Percentiles rank a stretch among this genome's conserved stretches.
Evolutionary conservation across 2,113 vertebrate species (phyloP).

Genomic region (Muntiacus muntjak): DNA sequence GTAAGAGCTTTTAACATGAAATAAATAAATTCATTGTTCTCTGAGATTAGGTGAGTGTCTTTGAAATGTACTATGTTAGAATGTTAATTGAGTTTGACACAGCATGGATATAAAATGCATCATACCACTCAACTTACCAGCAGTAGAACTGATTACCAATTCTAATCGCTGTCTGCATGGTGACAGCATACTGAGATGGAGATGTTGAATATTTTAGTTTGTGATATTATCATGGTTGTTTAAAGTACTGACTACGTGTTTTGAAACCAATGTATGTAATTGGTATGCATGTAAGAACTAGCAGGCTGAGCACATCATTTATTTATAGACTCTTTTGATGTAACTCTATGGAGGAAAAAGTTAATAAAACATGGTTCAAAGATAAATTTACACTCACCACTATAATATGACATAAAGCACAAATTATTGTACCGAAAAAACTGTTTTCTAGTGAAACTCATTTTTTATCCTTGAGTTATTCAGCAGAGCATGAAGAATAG

Average conservation of each 20-base stretch:
- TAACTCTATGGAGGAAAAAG: conserved; percentile 78
- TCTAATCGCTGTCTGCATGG: conserved; percentile 84
- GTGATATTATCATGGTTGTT: conserved; percentile 87
- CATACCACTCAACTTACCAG: conserved; percentile 83
- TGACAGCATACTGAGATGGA: conserved; percentile 85
- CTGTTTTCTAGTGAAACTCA: conserved; percentile 78
- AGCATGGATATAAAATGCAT: conserved; percentile 85
- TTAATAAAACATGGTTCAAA: conserved; percentile 88
- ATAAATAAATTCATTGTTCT: conserved; percentile 79
- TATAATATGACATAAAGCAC: conserved; percentile 83
- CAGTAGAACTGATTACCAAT: conserved; percentile 87
- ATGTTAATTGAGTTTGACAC: conserved; percentile 89
- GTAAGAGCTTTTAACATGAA: conserved; percentile 71
- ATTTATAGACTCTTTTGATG: conserved; percentile 88
- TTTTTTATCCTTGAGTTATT: conserved; percentile 71
- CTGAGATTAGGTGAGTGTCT: conserved; percentile 79
- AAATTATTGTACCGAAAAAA: conserved; percentile 84
- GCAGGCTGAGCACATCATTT: conserved; percentile 85
- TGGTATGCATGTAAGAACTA: conserved; percentile 87
- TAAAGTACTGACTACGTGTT: conserved; percentile 88
- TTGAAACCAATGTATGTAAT: conserved; percentile 87
- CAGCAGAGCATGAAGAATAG: conserved; percentile 59
- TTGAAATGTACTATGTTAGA: conserved; percentile 81
- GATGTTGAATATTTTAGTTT: conserved; percentile 88
- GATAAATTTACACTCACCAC: conserved; percentile 84